These are phyloP conservation scores for Laspeyria flexula DNA, from an alignment of 2,888 invertebrate genomes.

Conservation along the genomic window DNA sequence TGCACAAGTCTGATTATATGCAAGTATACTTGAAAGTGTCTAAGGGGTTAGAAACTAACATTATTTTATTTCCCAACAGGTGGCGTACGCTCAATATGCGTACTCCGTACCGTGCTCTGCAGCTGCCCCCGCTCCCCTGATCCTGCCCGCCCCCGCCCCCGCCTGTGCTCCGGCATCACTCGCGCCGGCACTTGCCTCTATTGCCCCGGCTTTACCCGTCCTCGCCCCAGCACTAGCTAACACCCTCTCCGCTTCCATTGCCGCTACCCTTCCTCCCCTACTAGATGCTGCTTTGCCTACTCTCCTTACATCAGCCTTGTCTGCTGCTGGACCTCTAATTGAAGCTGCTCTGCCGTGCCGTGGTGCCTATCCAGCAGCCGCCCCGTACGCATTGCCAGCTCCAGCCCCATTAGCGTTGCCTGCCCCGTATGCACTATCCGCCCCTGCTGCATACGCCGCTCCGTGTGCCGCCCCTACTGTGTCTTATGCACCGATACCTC, in stretches of 20 bases:
- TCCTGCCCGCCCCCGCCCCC: slow-evolving; percentile 31
- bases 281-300: slow-evolving; percentile 60
- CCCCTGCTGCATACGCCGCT: slow-evolving; percentile 1
- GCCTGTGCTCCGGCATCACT: slow-evolving; percentile 21
- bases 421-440: neutral
- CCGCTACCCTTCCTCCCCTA: slow-evolving; percentile 48
- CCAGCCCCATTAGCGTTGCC: neutral
- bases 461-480: slow-evolving; percentile 3
- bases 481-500: slow-evolving; percentile 1
- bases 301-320: slow-evolving; percentile 57
- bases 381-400: neutral
- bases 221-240: slow-evolving; percentile 48
- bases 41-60: no score
- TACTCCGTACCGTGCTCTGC: slow-evolving; percentile 9
- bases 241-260: slow-evolving; percentile 47
- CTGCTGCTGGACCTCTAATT: slow-evolving; percentile 57
- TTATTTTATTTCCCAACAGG: slow-evolving; percentile 7
- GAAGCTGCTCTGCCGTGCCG: slow-evolving; percentile 48
- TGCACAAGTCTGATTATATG: no score
- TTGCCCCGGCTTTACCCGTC: slow-evolving; percentile 48
- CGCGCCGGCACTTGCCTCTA: slow-evolving; percentile 32
- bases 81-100: slow-evolving; percentile 22
- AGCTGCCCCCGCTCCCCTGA: slow-evolving; percentile 28
- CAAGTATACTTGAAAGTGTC: no score
- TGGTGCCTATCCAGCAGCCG: slow-evolving; percentile 11